A percentile compares a stretch with the other conserved stretches of the same genome.
phyloP scores from a whole-genome alignment of 2,888 invertebrate species.

The Sinelater perroti region DNA sequence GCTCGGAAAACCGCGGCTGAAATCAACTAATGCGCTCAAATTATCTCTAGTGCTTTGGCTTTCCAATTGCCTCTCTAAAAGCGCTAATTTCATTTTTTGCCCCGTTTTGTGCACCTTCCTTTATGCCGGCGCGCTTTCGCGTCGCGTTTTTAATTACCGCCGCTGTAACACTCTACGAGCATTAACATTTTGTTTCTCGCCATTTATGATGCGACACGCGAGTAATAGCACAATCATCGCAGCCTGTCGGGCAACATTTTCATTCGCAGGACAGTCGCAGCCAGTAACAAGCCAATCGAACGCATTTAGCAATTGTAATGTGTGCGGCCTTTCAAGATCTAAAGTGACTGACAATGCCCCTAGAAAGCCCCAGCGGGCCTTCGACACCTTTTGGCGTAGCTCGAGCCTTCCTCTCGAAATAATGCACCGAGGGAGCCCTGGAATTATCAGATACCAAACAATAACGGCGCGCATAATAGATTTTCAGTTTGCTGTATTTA shows the following conservation, averaged over 20 bases:
- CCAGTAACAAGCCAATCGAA: too few relatives aligned
- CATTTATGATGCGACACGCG: too few relatives aligned
- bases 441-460: constrained; percentile 33
- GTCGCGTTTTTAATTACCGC: not conserved
- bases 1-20: constrained; percentile 54
- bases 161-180: too few relatives aligned
- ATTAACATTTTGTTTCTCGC: too few relatives aligned
- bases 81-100: constrained; percentile 49
- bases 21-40: constrained; percentile 55
- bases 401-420: constrained; percentile 16
- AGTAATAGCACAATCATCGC: too few relatives aligned
- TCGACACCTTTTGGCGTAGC: not conserved
- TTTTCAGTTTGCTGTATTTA: constrained; percentile 35
- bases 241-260: too few relatives aligned
- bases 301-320: too few relatives aligned
- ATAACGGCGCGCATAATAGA: constrained; percentile 30
- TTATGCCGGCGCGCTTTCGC: not conserved
- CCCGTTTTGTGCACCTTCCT: constrained; percentile 22
- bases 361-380: too few relatives aligned
- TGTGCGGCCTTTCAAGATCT: too few relatives aligned
- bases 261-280: too few relatives aligned
- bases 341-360: too few relatives aligned
- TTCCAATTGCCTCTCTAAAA: constrained; percentile 45
- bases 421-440: constrained; percentile 20
- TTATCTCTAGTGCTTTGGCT: constrained; percentile 54